These are phyloP conservation scores for Bembecia ichneumoniformis DNA, from an alignment of 2,888 invertebrate species.

Conservation along the genomic window DNA sequence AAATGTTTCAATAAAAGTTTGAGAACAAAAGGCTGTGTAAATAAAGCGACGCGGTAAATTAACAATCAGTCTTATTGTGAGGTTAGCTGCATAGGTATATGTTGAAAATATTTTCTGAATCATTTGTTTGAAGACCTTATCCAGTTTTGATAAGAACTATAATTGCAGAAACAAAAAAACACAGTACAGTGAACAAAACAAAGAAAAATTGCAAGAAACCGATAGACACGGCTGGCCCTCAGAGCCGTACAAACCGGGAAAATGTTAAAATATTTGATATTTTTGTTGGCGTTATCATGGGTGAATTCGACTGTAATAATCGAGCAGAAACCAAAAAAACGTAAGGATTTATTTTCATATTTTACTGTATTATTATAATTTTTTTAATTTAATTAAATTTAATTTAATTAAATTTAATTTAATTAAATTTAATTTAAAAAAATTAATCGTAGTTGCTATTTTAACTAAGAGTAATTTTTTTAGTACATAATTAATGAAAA, in stretches of 20 bases:
- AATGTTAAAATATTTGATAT: not conserved
- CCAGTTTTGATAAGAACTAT: not conserved
- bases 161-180: not conserved
- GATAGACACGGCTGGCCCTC: slow-evolving; percentile 1
- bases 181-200: slow-evolving; percentile 3
- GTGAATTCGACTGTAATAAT: not conserved
- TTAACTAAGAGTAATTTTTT: no score
- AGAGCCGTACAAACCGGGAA: not conserved
- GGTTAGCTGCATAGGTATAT: not conserved
- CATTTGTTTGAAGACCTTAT: not conserved
- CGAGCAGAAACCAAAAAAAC: no score
- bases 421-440: no score
- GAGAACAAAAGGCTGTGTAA: not conserved
- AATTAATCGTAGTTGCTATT: no score
- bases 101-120: not conserved
- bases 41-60: not conserved
- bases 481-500: no score
- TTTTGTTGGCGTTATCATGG: not conserved
- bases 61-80: not conserved
- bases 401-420: no score
- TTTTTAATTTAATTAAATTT: no score
- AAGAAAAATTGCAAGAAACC: not conserved
- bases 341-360: no score
- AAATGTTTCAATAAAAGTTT: not conserved
- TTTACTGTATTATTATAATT: no score